Evolutionary conservation across 1,140 invertebrate genomes (phyloP), one percentile per base, ranked within the genome.

Genomic region (Camponotus pennsylvanicus): DNA sequence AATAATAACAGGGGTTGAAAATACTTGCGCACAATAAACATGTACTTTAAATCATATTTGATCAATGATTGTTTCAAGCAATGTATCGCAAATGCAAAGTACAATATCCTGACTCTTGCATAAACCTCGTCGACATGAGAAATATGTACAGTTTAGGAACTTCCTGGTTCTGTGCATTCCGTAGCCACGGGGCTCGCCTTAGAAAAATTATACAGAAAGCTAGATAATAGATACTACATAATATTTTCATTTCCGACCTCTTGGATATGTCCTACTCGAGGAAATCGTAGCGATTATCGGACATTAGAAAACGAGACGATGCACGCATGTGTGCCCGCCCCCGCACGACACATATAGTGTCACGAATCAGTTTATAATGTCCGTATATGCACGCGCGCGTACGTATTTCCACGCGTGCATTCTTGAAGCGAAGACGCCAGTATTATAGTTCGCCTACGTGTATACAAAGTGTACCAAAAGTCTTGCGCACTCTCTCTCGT

Each of bases 371-470:
- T 37, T 79, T 61, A 21, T 34, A 59, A 11, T 40, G 64, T 32
- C 63, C 45, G 49, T 67, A 66, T 64, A 27, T 69, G 55, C 63
- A 77, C 45, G 42, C 52, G 21, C 34, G 42, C 52, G 34, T 64
- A 37, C 37, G 79, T 40, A 63, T 69, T 61, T 32, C 13, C 21
- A 42, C 34, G 64, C 67, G 52, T 21, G 78, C 52, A 71, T 70
- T 55, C 55, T 15, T 21, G 55, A 34, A 40, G 21, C 21, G 37
- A 85, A 76, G 82, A 63, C 15, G 61, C 45, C 45, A 34, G 27
- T 27, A 78, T 42, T 85, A 52, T 15, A 42, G 45, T 73, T 89
- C 86, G 79, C 75, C 89, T 87, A 87, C 76, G 85, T 73, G 67
- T n/a, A 42, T 61, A 45, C 55, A 6, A 32, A 49, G 15, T 49